Base-by-base conservation (phyloP, 2,113 vertebrate species). In the Eudorcas thomsonii region DNA sequence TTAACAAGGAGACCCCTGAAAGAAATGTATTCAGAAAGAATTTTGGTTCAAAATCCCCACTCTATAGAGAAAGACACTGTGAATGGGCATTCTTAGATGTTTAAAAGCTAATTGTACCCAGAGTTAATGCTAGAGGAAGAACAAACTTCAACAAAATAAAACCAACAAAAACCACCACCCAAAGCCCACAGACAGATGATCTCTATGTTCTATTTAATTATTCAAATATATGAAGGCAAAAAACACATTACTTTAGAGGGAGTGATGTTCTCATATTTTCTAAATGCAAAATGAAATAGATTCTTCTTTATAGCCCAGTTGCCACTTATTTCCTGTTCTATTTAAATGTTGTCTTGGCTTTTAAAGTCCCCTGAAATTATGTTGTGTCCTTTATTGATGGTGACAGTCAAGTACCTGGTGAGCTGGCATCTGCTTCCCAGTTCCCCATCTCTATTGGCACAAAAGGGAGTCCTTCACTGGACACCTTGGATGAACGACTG, bases 311-410 rank as follows among this genome's bases (percentile, higher is more conserved):
- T 87, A 55, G 39, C 57, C n/a, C 62, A 77, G 64, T 93, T 95
- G 52, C 84, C 26, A 89, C 84, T 85, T 45, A 21, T 95, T 91
- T 97, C 54, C 48, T 93, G 9, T 89, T 97, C 25, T 86, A n/a
- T 81, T 93, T 94, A 78, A 95, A 95, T 96, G 26, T 78, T 13
- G 2, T 83, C 55, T 96, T 90, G 95, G 64, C 88, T 96, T 96
- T 86, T 55, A n/a, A 48, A 90, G 62, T 95, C 16, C 25, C 59
- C 23, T 94, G 94, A 97, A 98, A 98, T 97, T 97, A 97, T 97
- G 97, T 97, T 97, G 91, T 98, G 85, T 94, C 16, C 57, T 98
- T 98, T 98, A 98, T 98, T 93, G 89, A 74, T 81, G 54, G 74
- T 97, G 97, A 97, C 98, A 98, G 94, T 90, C 78, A 86, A 83